These are phyloP conservation scores for Numenius arquata DNA, from an alignment of 2,113 vertebrate genomes.

Conservation along the genomic window DNA sequence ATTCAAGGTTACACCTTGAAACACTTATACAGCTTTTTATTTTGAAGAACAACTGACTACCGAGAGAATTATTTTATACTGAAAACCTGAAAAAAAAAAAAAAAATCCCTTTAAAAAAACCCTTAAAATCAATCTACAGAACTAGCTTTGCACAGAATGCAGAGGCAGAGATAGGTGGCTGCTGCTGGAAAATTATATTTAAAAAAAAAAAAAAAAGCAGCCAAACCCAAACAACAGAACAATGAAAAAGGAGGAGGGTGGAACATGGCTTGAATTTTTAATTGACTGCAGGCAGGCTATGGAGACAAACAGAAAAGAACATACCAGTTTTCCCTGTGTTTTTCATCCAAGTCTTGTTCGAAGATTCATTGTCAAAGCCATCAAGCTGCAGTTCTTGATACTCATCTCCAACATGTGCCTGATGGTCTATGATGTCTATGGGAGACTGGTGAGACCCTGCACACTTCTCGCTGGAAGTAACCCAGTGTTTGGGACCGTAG, in stretches of 20 bases:
- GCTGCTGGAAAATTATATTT: constrained; percentile 7
- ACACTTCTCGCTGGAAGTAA: constrained; percentile 84
- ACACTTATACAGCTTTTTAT: constrained; percentile 15
- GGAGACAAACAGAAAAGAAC: not conserved
- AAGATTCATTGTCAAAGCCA: constrained; percentile 90
- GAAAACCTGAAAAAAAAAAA: not conserved
- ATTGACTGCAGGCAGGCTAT: not conserved
- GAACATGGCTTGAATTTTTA: constrained; percentile 37
- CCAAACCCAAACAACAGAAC: constrained; percentile 34
- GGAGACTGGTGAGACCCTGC: constrained; percentile 90
- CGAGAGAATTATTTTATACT: constrained; percentile 33
- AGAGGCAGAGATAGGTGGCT: not conserved
- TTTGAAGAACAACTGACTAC: constrained; percentile 34
- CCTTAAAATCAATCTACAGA: constrained; percentile 34
- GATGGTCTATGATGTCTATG: constrained; percentile 88
- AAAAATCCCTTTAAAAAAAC: not conserved
- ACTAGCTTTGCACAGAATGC: not conserved
- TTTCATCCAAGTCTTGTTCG: constrained; percentile 98
- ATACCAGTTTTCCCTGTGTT: constrained; percentile 97
- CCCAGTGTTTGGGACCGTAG: constrained; percentile 92
- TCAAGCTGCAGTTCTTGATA: constrained; percentile 91
- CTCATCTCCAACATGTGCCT: constrained; percentile 81
- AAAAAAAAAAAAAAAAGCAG: not conserved
- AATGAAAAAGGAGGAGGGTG: not conserved
- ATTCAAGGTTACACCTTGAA: constrained; percentile 58